phyloP scores from a whole-genome alignment of 2,797 vertebrate genomes.

The Chelmon rostratus region DNA sequence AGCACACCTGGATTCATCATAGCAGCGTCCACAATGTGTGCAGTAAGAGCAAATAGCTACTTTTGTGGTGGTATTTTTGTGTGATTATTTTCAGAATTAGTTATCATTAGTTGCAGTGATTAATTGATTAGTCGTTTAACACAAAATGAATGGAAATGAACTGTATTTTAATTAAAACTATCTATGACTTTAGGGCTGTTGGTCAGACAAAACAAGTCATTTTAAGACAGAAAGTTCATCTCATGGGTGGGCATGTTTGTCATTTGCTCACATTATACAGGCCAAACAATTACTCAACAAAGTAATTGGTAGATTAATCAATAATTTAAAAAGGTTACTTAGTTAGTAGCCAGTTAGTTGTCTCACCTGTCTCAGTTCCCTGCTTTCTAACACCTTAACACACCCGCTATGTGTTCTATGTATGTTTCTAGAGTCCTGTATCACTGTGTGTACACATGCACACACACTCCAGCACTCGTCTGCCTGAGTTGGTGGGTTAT shows the following conservation, averaged over 20 bases:
- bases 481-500: not conserved
- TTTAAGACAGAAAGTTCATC: not conserved
- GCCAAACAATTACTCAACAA: not conserved
- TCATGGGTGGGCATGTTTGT: not conserved
- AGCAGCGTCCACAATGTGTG: too few species aligned
- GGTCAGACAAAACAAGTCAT: not conserved
- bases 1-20: too few species aligned
- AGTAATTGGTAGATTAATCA: not conserved
- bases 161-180: too few species aligned
- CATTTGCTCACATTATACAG: not conserved
- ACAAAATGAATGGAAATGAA: not conserved
- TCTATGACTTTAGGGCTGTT: not conserved
- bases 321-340: not conserved
- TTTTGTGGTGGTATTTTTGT: too few species aligned
- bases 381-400: too few species aligned
- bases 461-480: not conserved
- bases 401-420: not conserved
- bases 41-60: too few species aligned
- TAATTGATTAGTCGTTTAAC: not conserved
- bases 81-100: not conserved
- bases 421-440: not conserved
- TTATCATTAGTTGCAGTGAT: not conserved
- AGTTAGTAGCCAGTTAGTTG: too few species aligned
- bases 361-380: too few species aligned
- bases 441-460: not conserved